Percentiles rank a stretch among this genome's conserved stretches.
phyloP scores from a whole-genome alignment of 2,113 vertebrate species.

The Australoheros scitulus region DNA sequence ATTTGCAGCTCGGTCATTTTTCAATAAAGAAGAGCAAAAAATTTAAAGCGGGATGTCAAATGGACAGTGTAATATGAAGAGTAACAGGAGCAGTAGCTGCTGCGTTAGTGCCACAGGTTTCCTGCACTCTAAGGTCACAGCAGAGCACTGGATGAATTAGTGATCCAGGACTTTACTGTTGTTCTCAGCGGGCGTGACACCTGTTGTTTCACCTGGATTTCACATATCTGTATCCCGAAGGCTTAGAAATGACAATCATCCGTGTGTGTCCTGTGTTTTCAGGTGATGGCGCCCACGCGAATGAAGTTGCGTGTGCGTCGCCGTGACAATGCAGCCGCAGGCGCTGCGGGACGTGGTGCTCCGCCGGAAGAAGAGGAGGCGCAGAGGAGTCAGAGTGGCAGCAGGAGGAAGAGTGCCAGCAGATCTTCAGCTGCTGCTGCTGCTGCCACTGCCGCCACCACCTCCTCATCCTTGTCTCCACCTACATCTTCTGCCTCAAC shows the following conservation, averaged over 20 bases:
- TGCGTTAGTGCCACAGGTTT: neutral
- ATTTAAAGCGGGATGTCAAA: neutral
- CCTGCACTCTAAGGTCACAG: neutral
- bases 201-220: neutral
- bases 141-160: neutral
- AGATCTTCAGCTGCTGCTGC: neutral
- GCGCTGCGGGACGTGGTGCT: neutral
- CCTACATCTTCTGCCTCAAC: constrained; percentile 1
- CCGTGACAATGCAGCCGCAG: neutral
- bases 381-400: neutral
- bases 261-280: neutral
- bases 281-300: constrained; percentile 83
- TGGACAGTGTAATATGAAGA: neutral
- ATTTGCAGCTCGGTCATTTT: neutral
- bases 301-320: constrained; percentile 82
- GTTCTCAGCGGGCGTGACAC: neutral
- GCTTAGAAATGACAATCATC: neutral
- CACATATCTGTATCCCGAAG: neutral
- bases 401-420: constrained; percentile 28
- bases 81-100: neutral
- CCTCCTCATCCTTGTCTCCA: neutral
- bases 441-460: neutral
- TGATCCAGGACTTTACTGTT: neutral
- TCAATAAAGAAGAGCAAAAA: neutral
- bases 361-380: constrained; percentile 2